These are phyloP conservation scores for Steinernema khuongi DNA, from an alignment of 1,140 invertebrate species.

Conservation along the genomic window DNA sequence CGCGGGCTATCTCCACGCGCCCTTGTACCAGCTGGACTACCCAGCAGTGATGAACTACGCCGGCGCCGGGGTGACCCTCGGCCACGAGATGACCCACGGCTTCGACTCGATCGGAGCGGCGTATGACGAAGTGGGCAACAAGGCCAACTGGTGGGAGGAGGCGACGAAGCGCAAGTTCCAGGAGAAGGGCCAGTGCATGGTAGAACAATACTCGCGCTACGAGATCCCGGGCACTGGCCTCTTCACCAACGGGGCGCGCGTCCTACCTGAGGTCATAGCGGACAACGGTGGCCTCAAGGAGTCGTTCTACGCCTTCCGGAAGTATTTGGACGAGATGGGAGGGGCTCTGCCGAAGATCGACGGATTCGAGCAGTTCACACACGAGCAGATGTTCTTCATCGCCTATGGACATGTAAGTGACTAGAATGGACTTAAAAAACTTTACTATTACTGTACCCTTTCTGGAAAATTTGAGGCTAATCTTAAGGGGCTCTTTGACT, in stretches of 20 bases:
- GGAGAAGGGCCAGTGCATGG: slow-evolving; percentile 77
- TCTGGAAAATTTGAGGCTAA: too few species aligned
- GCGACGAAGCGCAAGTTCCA: slow-evolving; percentile 29
- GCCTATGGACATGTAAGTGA: slow-evolving; percentile 60
- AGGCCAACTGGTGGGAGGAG: slow-evolving; percentile 76
- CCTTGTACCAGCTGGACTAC: slow-evolving; percentile 64
- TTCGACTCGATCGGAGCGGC: slow-evolving; percentile 67
- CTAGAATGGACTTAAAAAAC: too few species aligned
- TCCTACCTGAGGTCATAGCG: slow-evolving; percentile 62
- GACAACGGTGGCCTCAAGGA: slow-evolving; percentile 63
- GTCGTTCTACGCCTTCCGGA: slow-evolving; percentile 55
- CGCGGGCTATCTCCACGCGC: slow-evolving; percentile 67
- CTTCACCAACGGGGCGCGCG: slow-evolving; percentile 59
- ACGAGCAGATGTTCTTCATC: slow-evolving; percentile 60
- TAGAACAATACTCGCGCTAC: slow-evolving; percentile 78
- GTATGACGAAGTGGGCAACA: slow-evolving; percentile 81
- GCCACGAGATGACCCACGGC: slow-evolving; percentile 64
- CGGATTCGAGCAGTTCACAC: slow-evolving; percentile 53
- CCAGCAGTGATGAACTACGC: slow-evolving; percentile 63
- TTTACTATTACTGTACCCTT: too few species aligned
- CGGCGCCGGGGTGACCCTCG: slow-evolving; percentile 62
- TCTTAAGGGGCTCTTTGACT: too few species aligned
- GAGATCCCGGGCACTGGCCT: slow-evolving; percentile 67
- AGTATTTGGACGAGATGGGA: slow-evolving; percentile 16
- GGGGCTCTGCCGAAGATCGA: slow-evolving; percentile 54